These are phyloP conservation scores for Ceyx cyanopectus DNA, from an alignment of 2,113 vertebrate genomes.

Conservation along the genomic window DNA sequence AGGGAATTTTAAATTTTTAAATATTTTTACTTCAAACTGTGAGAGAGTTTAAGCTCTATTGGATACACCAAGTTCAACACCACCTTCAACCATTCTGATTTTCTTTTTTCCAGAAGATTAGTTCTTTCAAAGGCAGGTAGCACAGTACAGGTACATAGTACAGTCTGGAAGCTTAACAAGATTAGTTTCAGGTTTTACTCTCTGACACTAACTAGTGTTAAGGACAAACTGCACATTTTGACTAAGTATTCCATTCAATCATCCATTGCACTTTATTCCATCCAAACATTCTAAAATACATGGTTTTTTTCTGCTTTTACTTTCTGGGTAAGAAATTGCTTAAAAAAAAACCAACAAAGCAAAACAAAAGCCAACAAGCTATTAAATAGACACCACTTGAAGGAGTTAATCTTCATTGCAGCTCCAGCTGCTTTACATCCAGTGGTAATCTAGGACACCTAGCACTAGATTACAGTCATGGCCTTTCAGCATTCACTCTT, in stretches of 20 bases:
- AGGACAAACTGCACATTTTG: not conserved
- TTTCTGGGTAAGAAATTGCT: not conserved
- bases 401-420: not conserved
- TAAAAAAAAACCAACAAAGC: not conserved
- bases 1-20: not conserved
- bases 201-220: not conserved
- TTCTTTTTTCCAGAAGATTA: not conserved
- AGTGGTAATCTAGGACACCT: not conserved
- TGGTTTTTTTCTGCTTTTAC: not conserved
- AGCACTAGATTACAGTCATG: not conserved
- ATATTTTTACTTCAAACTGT: constrained; percentile 16
- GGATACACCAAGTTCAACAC: not conserved
- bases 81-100: not conserved
- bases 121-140: not conserved
- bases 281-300: not conserved
- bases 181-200: not conserved
- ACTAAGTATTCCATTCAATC: not conserved
- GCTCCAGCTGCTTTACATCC: not conserved
- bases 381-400: not conserved
- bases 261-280: not conserved
- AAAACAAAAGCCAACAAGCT: too few species aligned
- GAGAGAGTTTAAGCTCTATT: not conserved
- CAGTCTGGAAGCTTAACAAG: not conserved
- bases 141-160: not conserved
- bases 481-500: not conserved